Evolutionary conservation across 2,113 vertebrate genomes (phyloP).

Genomic region (Urocolius indicus): DNA sequence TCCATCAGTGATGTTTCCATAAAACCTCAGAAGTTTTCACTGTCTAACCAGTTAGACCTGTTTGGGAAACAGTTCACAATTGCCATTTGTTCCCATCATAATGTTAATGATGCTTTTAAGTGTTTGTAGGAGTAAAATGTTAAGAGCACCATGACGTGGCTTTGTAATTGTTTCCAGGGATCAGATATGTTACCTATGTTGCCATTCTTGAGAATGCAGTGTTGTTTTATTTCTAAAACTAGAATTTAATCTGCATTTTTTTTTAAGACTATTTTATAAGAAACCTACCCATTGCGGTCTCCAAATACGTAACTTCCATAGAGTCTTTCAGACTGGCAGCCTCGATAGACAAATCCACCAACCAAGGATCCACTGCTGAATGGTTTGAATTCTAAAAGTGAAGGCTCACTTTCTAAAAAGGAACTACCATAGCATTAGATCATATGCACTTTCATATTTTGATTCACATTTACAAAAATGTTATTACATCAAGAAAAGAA

Average conservation of each 20-base stretch:
- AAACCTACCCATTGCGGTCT: conserved; percentile 91
- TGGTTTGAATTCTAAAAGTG: conserved; percentile 92
- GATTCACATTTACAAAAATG: background rate
- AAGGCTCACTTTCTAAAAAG: conserved; percentile 91
- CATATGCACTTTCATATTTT: conserved; percentile 16
- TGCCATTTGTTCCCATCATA: background rate
- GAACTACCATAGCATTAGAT: conserved; percentile 73
- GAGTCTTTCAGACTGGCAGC: conserved; percentile 95
- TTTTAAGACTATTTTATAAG: background rate
- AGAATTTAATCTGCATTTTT: background rate
- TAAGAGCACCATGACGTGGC: background rate
- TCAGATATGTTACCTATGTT: background rate
- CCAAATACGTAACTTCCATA: conserved; percentile 96
- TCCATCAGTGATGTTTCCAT: background rate
- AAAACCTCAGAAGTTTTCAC: background rate
- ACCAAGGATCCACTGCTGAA: conserved; percentile 88
- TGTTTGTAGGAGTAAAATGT: background rate
- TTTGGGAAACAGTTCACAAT: background rate
- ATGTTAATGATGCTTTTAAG: background rate
- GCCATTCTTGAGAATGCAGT: background rate
- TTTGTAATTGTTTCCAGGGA: background rate
- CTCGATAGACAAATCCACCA: conserved; percentile 95
- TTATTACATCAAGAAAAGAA: background rate
- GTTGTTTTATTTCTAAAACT: background rate
- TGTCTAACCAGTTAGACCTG: background rate